phyloP scores from a whole-genome alignment of 2,113 vertebrate species.

The Oncorhynchus mykiss region DNA sequence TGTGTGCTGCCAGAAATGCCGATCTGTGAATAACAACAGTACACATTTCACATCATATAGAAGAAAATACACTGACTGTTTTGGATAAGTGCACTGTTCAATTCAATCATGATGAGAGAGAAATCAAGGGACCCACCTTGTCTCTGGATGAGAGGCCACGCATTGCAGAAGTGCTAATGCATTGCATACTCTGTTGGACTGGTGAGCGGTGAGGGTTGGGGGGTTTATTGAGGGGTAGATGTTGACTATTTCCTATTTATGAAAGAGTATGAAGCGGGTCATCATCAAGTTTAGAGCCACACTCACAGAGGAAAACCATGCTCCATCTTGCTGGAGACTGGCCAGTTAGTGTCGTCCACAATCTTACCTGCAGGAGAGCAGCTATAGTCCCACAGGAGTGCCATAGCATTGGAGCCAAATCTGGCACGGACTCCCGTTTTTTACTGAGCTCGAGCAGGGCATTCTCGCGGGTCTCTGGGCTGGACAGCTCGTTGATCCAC shows the following conservation, averaged over 20 bases:
- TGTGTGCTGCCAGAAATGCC: conserved; percentile 95
- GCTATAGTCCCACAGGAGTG: conserved; percentile 97
- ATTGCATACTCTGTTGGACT: conserved; percentile 97
- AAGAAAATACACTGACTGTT: neutral
- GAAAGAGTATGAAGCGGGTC: neutral
- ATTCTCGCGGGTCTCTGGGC: conserved; percentile 94
- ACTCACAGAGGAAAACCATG: neutral
- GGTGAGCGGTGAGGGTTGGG: conserved; percentile 94
- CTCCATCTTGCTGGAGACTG: neutral
- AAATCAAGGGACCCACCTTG: conserved; percentile 75
- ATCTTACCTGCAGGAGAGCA: conserved; percentile 88
- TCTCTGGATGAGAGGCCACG: conserved; percentile 96
- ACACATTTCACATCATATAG: neutral
- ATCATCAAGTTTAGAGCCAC: neutral
- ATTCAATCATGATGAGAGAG: no score
- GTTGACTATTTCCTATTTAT: conserved; percentile 94
- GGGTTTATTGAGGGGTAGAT: conserved; percentile 99
- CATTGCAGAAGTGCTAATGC: conserved; percentile 93
- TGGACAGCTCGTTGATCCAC: conserved; percentile 98
- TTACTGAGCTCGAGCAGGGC: conserved; percentile 96
- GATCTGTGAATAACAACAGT: conserved; percentile 75
- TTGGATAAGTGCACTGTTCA: no score
- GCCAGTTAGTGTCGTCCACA: neutral
- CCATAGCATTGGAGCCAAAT: conserved; percentile 97
- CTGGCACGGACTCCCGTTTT: conserved; percentile 94